phyloP scores from a whole-genome alignment of 2,113 vertebrate genomes.

The Cynopterus brachyotis region DNA sequence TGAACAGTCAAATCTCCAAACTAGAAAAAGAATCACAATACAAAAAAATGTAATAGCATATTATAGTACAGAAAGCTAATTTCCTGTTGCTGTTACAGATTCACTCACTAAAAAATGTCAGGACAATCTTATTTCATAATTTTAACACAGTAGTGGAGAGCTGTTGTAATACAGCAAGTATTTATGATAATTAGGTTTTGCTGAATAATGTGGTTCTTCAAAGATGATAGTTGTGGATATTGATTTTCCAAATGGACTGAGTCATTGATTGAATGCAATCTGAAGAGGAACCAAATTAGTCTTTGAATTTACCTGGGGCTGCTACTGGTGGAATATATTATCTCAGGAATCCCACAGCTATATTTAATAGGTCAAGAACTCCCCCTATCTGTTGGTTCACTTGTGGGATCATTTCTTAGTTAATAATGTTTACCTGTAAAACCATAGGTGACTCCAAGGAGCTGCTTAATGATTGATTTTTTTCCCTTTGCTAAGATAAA shows the following conservation, averaged over 20 bases:
- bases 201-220: conserved; percentile 63
- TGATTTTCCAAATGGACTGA: conserved; percentile 65
- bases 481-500: background rate
- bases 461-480: conserved; percentile 25
- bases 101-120: conserved; percentile 70
- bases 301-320: background rate
- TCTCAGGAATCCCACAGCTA: background rate
- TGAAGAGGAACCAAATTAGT: conserved; percentile 65
- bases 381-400: background rate
- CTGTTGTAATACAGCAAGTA: conserved; percentile 45
- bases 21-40: conserved; percentile 27
- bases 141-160: conserved; percentile 65
- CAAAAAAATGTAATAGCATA: background rate
- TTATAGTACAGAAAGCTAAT: conserved; percentile 63
- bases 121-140: conserved; percentile 52
- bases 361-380: conserved; percentile 47
- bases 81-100: conserved; percentile 64
- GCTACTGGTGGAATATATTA: conserved; percentile 52
- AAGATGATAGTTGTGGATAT: conserved; percentile 48
- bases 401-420: conserved; percentile 30
- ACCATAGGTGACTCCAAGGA: conserved; percentile 4
- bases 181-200: conserved; percentile 78
- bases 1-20: conserved; percentile 58
- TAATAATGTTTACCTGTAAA: conserved; percentile 59
- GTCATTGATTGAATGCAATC: conserved; percentile 66